Conservation (phyloP, 2,888 invertebrate genomes). For the Teleogryllus oceanicus region DNA sequence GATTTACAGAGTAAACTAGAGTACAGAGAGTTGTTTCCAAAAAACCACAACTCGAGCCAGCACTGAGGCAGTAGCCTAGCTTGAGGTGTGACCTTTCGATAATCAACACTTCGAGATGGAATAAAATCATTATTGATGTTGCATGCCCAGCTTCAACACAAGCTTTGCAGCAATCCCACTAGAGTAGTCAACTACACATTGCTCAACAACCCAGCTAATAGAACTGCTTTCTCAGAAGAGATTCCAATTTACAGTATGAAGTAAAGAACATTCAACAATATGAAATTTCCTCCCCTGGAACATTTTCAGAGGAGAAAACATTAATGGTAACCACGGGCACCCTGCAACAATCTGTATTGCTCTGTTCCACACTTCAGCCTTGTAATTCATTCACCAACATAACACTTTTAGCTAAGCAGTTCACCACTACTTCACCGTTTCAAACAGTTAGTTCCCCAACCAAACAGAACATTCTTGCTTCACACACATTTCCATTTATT, state of each 20-base stretch:
- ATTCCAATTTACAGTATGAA: conserved; percentile 37
- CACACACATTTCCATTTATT: conserved; percentile 25
- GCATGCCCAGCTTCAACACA: conserved; percentile 18
- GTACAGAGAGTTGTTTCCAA: conserved; percentile 35
- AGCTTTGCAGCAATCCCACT: conserved; percentile 34
- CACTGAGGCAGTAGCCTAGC: conserved; percentile 18
- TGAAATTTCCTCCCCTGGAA: conserved; percentile 34
- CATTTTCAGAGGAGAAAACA: conserved; percentile 37
- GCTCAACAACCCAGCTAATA: conserved; percentile 37
- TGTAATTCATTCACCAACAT: conserved; percentile 25
- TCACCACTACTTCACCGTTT: conserved; percentile 18
- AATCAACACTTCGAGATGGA: neutral
- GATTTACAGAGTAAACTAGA: conserved; percentile 40
- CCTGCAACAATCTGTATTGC: conserved; percentile 35
- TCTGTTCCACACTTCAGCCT: conserved; percentile 33
- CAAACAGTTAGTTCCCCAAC: conserved; percentile 26
- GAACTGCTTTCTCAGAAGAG: conserved; percentile 36
- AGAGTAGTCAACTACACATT: conserved; percentile 35
- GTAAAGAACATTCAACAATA: conserved; percentile 39
- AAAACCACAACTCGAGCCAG: conserved; percentile 18
- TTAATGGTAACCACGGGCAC: conserved; percentile 37
- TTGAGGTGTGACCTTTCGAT: conserved; percentile 4
- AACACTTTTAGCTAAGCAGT: conserved; percentile 26
- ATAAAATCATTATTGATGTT: conserved; percentile 18
- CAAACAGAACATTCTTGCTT: conserved; percentile 18